Evolutionary conservation across 1,140 invertebrate species (phyloP).

Genomic region (Eueides isabella): DNA sequence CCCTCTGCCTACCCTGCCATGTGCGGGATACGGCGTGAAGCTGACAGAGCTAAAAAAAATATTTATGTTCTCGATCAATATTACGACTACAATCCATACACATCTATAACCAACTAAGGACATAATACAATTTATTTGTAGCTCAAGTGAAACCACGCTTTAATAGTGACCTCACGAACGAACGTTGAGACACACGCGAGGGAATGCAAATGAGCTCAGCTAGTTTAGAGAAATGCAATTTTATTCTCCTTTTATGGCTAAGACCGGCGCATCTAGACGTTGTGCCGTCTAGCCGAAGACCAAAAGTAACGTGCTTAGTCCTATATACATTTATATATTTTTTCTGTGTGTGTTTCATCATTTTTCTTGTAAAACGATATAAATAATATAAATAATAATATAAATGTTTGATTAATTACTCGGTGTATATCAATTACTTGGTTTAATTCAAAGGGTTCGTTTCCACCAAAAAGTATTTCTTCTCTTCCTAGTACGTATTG

Average conservation of each 20-base stretch:
- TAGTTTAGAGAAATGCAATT: slow-evolving; percentile 33
- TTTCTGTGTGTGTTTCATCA: too few relatives aligned
- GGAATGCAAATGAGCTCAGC: slow-evolving; percentile 26
- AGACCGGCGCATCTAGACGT: slow-evolving; percentile 12
- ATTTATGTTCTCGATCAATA: not conserved
- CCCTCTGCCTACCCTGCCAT: too few relatives aligned
- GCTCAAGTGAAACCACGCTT: not conserved
- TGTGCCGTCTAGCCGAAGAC: slow-evolving; percentile 8
- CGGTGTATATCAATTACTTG: too few relatives aligned
- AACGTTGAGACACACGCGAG: slow-evolving; percentile 18
- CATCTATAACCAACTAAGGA: not conserved
- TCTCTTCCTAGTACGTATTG: too few relatives aligned
- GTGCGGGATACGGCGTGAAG: too few relatives aligned
- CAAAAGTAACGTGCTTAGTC: not conserved
- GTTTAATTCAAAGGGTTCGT: too few relatives aligned
- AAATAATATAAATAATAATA: too few relatives aligned
- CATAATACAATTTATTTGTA: slow-evolving; percentile 12
- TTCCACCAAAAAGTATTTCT: too few relatives aligned
- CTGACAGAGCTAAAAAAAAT: too few relatives aligned
- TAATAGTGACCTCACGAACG: slow-evolving; percentile 29
- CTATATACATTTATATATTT: not conserved
- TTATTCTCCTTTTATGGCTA: slow-evolving; percentile 22
- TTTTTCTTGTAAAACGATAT: too few relatives aligned
- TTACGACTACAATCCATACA: not conserved
- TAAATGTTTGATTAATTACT: too few relatives aligned